A percentile compares a stretch with the other conserved stretches of the same genome.
phyloP scores from a whole-genome alignment of 1,140 invertebrate species.

The Drosophila bocki region DNA sequence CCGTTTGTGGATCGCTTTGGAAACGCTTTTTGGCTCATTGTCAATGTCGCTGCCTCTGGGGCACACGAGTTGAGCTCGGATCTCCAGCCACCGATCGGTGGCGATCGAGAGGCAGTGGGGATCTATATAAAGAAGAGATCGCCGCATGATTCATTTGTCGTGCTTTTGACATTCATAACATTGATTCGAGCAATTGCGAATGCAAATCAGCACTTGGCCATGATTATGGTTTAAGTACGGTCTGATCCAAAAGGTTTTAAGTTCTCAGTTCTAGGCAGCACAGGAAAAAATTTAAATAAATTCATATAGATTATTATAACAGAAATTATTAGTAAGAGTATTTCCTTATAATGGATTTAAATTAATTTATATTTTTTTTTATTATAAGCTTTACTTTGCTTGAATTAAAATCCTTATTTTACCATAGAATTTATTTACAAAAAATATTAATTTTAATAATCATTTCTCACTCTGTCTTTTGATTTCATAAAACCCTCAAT shows the following conservation, averaged over 20 bases:
- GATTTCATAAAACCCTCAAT: constrained; percentile 29
- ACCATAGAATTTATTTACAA: no score
- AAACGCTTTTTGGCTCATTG: constrained; percentile 76
- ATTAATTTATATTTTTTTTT: no score
- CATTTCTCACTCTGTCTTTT: constrained; percentile 8
- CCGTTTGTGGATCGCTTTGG: constrained; percentile 71
- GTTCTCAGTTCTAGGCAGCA: constrained; percentile 26
- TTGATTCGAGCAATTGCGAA: constrained; percentile 51
- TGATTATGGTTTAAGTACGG: constrained; percentile 66
- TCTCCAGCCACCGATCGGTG: constrained; percentile 1
- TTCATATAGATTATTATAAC: not conserved
- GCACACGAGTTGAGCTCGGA: constrained; percentile 46
- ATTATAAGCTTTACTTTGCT: accelerated
- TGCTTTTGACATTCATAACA: constrained; percentile 62
- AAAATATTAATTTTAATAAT: not conserved
- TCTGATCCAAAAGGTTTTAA: constrained; percentile 44
- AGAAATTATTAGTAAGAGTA: not conserved
- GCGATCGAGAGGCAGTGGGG: constrained; percentile 6
- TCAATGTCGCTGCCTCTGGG: constrained; percentile 73
- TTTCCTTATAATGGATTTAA: not conserved
- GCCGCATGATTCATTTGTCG: constrained; percentile 79
- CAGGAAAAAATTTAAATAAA: not conserved
- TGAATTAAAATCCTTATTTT: no score
- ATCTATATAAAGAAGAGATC: constrained; percentile 49
- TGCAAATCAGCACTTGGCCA: constrained; percentile 47